Evolutionary conservation across 2,888 invertebrate genomes (phyloP).

Genomic region (Drosophila leonis): DNA sequence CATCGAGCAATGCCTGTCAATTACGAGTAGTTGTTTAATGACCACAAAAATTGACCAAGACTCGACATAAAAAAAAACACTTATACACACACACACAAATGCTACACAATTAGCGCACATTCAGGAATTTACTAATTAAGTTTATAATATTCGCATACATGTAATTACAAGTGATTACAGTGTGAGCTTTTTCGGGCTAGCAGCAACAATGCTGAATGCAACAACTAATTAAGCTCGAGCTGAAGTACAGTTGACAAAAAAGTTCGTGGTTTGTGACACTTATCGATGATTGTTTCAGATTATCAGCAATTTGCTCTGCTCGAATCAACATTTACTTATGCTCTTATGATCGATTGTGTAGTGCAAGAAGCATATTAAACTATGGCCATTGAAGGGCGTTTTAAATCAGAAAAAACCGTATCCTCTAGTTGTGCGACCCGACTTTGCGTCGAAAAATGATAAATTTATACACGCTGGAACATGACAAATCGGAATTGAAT

Average conservation of each 20-base stretch:
- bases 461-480: no score
- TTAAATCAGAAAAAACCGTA: no score
- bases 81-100: conserved; percentile 5
- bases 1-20: conserved; percentile 43
- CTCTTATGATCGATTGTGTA: neutral
- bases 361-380: neutral
- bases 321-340: neutral
- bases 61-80: conserved; percentile 19
- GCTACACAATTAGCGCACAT: conserved; percentile 49
- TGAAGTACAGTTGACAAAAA: neutral
- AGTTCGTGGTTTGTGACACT: neutral
- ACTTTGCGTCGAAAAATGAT: no score
- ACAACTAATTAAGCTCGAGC: neutral
- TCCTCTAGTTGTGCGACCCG: no score
- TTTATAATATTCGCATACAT: conserved; percentile 9
- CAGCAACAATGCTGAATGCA: neutral
- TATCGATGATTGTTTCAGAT: neutral
- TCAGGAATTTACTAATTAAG: conserved; percentile 25
- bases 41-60: conserved; percentile 47
- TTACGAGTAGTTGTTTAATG: conserved; percentile 46
- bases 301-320: neutral
- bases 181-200: neutral
- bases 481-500: no score
- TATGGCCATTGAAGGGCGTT: no score
- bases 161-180: conserved; percentile 19